Conservation (phyloP, 2,113 vertebrate genomes). For the Hassar affinis region DNA sequence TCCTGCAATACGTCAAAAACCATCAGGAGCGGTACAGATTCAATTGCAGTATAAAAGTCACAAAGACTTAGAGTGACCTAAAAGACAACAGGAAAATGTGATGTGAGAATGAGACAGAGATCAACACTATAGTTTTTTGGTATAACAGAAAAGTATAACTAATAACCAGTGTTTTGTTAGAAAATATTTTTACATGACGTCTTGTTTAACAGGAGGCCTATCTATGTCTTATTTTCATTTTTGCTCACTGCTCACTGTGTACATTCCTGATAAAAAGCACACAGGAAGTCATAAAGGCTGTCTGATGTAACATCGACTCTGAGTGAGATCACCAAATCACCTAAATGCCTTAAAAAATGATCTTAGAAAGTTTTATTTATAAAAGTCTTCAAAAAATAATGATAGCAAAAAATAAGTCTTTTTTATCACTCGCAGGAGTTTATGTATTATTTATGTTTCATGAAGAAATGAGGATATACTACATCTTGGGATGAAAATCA, state of each 20-base stretch:
- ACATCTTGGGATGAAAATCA: no score
- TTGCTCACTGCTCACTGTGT: neutral
- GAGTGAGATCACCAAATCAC: neutral
- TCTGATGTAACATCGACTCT: constrained; percentile 17
- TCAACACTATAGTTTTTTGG: neutral
- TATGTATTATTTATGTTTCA: neutral
- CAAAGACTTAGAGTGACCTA: neutral
- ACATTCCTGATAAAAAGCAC: neutral
- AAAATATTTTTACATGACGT: neutral
- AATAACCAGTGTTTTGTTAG: neutral
- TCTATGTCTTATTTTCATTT: neutral
- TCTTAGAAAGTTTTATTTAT: neutral
- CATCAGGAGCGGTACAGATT: neutral
- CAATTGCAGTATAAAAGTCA: neutral
- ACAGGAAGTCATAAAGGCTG: neutral
- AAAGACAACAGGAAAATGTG: neutral
- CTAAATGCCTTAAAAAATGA: neutral
- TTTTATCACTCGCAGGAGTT: neutral
- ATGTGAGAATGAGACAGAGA: neutral
- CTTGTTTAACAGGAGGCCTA: neutral
- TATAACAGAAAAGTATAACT: neutral
- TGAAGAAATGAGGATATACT: no score
- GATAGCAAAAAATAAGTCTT: no score
- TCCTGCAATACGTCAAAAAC: neutral
- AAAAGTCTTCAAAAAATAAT: no score